These are phyloP conservation scores for Pipra filicauda DNA, from an alignment of 2,113 vertebrate genomes.

Conservation along the genomic window DNA sequence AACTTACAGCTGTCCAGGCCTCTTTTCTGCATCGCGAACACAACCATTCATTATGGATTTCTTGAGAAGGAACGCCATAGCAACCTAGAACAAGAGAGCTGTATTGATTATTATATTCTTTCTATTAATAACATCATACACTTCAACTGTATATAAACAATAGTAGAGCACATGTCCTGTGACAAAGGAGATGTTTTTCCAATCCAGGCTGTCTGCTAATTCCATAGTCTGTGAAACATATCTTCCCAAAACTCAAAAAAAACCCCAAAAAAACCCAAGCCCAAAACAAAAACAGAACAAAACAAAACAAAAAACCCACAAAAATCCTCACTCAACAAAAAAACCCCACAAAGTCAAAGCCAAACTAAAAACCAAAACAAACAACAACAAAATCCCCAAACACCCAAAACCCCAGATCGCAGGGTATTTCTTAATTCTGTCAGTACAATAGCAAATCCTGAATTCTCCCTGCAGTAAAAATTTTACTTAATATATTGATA, in stretches of 20 bases:
- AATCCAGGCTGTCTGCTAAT: background rate
- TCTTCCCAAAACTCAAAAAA: background rate
- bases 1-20: slow-evolving; percentile 89
- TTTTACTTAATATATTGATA: background rate
- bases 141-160: background rate
- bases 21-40: slow-evolving; percentile 88
- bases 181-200: background rate
- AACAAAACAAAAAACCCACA: background rate
- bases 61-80: slow-evolving; percentile 86
- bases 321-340: background rate
- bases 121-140: background rate
- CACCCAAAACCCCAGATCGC: accelerated
- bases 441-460: background rate
- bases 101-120: slow-evolving; percentile 40
- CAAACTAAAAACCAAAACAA: background rate
- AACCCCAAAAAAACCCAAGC: background rate
- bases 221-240: background rate
- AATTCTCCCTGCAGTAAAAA: background rate
- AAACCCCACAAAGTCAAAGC: background rate
- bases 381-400: background rate
- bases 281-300: background rate
- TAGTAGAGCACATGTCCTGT: background rate
- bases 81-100: slow-evolving; percentile 82
- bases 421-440: background rate
- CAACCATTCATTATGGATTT: slow-evolving; percentile 83